A percentile compares a stretch with the other conserved stretches of the same genome.
Evolutionary conservation across 2,888 invertebrate species (phyloP).

Genomic region (Mythimna loreyi): DNA sequence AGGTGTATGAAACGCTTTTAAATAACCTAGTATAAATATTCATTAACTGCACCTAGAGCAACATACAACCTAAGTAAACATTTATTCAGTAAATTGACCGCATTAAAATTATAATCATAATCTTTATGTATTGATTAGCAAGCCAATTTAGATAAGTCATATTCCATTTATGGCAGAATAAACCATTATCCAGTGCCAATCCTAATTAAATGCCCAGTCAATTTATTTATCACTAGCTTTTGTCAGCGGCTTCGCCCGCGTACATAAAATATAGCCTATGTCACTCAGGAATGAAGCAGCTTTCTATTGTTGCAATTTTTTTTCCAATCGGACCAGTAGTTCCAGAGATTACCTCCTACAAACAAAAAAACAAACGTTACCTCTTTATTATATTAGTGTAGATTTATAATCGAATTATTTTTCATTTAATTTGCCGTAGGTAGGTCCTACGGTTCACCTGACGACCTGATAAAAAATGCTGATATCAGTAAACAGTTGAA

Average conservation of each 20-base stretch:
- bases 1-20: slow-evolving; percentile 1
- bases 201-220: slow-evolving; percentile 22
- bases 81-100: slow-evolving; percentile 22
- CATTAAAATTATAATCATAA: slow-evolving; percentile 35
- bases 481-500: not conserved
- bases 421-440: slow-evolving; percentile 7
- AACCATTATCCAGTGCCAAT: slow-evolving; percentile 3
- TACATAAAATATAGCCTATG: too few relatives aligned
- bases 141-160: slow-evolving; percentile 41
- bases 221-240: slow-evolving; percentile 31
- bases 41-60: slow-evolving; percentile 34
- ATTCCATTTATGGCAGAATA: slow-evolving; percentile 26
- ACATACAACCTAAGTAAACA: slow-evolving; percentile 27
- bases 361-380: too few relatives aligned
- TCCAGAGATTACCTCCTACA: too few relatives aligned
- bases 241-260: too few relatives aligned
- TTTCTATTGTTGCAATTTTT: too few relatives aligned
- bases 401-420: slow-evolving; percentile 20
- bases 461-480: slow-evolving; percentile 4
- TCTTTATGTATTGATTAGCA: slow-evolving; percentile 38
- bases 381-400: too few relatives aligned
- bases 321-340: too few relatives aligned
- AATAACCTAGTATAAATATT: slow-evolving; percentile 18
- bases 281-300: too few relatives aligned
- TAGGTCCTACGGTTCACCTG: too few relatives aligned